A percentile compares a stretch with the other conserved stretches of the same genome.
These are phyloP conservation scores for Rhinatrema bivittatum DNA, from an alignment of 2,797 vertebrate species.

Conservation along the genomic window DNA sequence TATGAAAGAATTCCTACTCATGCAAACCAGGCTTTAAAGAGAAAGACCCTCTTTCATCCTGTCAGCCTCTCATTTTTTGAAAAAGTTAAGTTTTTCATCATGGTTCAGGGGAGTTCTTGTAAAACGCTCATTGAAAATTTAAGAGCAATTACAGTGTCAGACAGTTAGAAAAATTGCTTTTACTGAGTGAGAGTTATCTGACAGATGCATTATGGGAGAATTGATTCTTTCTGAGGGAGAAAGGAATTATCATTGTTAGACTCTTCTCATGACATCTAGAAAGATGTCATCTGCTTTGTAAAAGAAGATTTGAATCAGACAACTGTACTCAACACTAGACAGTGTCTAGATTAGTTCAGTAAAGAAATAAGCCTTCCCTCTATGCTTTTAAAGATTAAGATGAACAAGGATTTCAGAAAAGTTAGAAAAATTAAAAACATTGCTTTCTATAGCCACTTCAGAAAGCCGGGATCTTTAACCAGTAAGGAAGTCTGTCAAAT, in stretches of 20 bases:
- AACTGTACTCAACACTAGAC: constrained; percentile 67
- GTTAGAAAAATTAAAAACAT: constrained; percentile 68
- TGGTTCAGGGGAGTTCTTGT: constrained; percentile 84
- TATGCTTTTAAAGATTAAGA: constrained; percentile 73
- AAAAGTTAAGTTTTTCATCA: constrained; percentile 84
- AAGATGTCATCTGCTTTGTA: constrained; percentile 90
- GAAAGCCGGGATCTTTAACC: constrained; percentile 62
- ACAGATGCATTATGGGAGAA: constrained; percentile 97
- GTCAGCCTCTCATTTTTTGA: constrained; percentile 77
- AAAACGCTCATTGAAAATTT: constrained; percentile 85
- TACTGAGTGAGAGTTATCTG: constrained; percentile 82
- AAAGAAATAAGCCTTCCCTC: constrained; percentile 72
- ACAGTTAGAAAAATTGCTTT: constrained; percentile 88
- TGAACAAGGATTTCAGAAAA: constrained; percentile 59
- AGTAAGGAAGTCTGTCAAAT: constrained; percentile 67
- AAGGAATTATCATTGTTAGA: constrained; percentile 97
- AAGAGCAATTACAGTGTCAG: constrained; percentile 96
- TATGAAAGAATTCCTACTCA: constrained; percentile 73
- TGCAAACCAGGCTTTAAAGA: constrained; percentile 69
- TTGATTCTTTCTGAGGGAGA: constrained; percentile 89
- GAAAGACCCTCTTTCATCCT: constrained; percentile 81
- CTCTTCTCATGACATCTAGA: constrained; percentile 89
- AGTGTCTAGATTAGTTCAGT: constrained; percentile 68
- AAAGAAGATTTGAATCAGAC: constrained; percentile 84
- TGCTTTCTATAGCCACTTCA: constrained; percentile 55